phyloP scores from a whole-genome alignment of 2,888 invertebrate species.

The Cryptus viduatorius region DNA sequence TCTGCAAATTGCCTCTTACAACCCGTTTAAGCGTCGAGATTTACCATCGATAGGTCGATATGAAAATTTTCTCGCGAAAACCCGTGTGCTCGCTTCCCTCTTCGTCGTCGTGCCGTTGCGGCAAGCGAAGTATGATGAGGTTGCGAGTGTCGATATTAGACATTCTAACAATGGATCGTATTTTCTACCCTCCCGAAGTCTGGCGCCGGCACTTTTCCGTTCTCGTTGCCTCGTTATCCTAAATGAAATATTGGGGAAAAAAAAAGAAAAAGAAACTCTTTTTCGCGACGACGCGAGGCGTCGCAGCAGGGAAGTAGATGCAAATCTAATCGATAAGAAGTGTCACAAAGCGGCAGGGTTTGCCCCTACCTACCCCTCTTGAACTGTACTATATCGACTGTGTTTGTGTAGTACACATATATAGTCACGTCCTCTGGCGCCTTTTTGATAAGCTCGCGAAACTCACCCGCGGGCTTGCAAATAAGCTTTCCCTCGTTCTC shows the following conservation, averaged over 20 bases:
- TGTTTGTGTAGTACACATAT: slow-evolving; percentile 10
- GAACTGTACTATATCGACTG: slow-evolving; percentile 3
- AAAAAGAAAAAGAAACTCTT: slow-evolving; percentile 1
- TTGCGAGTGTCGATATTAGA: slow-evolving; percentile 34
- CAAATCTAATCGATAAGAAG: slow-evolving; percentile 58
- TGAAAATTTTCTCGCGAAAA: not conserved
- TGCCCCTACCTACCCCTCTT: not conserved
- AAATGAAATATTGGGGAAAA: slow-evolving; percentile 57
- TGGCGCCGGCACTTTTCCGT: slow-evolving; percentile 41
- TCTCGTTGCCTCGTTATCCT: slow-evolving; percentile 52
- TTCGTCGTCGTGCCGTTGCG: not conserved
- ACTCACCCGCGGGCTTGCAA: slow-evolving; percentile 44
- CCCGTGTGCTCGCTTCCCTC: too few relatives aligned
- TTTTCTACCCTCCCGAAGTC: slow-evolving; percentile 6
- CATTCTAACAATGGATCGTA: slow-evolving; percentile 17
- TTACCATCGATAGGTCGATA: not conserved
- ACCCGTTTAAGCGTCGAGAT: not conserved
- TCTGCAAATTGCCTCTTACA: not conserved
- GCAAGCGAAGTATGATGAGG: slow-evolving; percentile 7
- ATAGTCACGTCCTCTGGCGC: not conserved
- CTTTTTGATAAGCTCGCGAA: slow-evolving; percentile 49
- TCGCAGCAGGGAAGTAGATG: slow-evolving; percentile 28
- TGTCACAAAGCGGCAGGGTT: slow-evolving; percentile 31
- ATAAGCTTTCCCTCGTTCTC: slow-evolving; percentile 44
- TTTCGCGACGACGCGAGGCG: slow-evolving; percentile 3